Evolutionary conservation across 2,888 invertebrate species (phyloP).

Genomic region (Patella depressa): DNA sequence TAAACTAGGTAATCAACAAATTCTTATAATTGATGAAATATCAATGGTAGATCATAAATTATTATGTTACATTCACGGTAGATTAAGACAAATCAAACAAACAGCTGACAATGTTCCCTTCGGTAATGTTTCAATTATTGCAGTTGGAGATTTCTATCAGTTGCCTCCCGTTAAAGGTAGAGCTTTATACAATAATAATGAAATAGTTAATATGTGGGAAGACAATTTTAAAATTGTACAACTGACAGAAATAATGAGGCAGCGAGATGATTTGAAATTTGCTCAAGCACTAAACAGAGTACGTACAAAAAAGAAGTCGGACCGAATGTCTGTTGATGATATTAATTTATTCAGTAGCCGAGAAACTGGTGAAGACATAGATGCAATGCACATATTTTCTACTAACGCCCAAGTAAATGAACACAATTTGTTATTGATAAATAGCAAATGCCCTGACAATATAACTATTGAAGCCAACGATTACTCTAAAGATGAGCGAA

Average conservation of each 20-base stretch:
- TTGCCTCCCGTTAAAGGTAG: slow-evolving; percentile 20
- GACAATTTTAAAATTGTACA: slow-evolving; percentile 21
- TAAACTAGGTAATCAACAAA: slow-evolving; percentile 14
- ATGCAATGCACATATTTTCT: slow-evolving; percentile 16
- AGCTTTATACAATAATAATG: background rate
- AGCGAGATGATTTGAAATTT: slow-evolving; percentile 16
- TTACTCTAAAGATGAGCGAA: slow-evolving; percentile 5
- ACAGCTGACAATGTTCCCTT: slow-evolving; percentile 10
- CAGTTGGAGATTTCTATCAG: slow-evolving; percentile 28
- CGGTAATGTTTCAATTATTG: slow-evolving; percentile 16
- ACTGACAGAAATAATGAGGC: slow-evolving; percentile 18
- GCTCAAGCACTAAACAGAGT: slow-evolving; percentile 18
- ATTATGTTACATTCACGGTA: slow-evolving; percentile 20
- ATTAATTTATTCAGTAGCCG: background rate
- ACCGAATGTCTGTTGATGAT: background rate
- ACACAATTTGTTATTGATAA: slow-evolving; percentile 9
- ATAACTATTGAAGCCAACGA: slow-evolving; percentile 16
- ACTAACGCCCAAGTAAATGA: slow-evolving; percentile 18
- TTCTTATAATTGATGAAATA: slow-evolving; percentile 29
- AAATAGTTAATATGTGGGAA: slow-evolving; percentile 6
- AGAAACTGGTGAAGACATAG: background rate
- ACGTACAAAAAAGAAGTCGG: slow-evolving; percentile 12
- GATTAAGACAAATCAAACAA: slow-evolving; percentile 26
- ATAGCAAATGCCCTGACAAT: background rate
- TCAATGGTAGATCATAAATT: slow-evolving; percentile 18